These are phyloP conservation scores for Dasyornis broadbenti DNA, from an alignment of 2,113 vertebrate species.

Conservation along the genomic window DNA sequence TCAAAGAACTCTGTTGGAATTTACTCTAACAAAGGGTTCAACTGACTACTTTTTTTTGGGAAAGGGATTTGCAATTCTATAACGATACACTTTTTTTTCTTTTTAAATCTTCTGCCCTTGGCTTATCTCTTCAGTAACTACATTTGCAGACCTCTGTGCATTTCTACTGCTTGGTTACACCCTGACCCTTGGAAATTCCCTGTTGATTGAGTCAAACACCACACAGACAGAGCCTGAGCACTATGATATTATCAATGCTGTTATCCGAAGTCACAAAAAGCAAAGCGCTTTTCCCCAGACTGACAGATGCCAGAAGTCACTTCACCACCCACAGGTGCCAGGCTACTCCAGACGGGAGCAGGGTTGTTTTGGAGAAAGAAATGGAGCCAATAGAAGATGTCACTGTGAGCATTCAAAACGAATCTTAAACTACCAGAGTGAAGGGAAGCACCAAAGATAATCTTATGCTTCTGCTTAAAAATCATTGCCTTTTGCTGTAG, in stretches of 20 bases:
- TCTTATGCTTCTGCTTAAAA: neutral
- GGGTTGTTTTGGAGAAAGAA: neutral
- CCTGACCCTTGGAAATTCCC: neutral
- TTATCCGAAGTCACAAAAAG: neutral
- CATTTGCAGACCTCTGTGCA: neutral
- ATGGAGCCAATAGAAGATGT: neutral
- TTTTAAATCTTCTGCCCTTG: neutral
- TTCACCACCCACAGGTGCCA: neutral
- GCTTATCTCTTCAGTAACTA: neutral
- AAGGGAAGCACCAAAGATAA: neutral
- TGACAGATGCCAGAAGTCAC: neutral
- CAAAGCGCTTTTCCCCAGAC: neutral
- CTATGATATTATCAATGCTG: neutral
- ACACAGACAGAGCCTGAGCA: neutral
- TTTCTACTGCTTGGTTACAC: neutral
- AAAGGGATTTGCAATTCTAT: neutral
- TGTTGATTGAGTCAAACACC: neutral
- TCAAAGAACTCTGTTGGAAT: neutral
- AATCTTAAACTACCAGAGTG: neutral
- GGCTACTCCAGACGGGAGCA: neutral
- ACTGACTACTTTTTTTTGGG: neutral
- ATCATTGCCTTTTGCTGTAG: neutral
- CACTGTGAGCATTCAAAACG: neutral
- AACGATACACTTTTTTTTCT: fast-evolving
- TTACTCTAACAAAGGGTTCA: neutral